Conservation (phyloP, 2,888 invertebrate genomes). For the Schizaphis graminum region DNA sequence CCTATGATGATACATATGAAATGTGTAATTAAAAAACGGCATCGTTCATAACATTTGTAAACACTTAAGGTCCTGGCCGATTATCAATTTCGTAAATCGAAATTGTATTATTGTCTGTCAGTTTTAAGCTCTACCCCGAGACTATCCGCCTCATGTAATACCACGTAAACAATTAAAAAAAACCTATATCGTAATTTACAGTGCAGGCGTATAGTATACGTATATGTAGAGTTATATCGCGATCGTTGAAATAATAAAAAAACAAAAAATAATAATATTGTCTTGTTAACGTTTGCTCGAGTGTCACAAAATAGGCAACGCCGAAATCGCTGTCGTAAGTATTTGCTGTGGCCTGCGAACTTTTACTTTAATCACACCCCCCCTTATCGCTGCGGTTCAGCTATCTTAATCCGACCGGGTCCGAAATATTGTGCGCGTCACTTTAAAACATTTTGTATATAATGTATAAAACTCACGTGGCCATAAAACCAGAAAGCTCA, state of each 20-base stretch:
- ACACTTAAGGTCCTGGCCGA: too few species aligned
- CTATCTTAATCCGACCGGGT: conserved; percentile 25
- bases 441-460: background rate
- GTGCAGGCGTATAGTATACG: background rate
- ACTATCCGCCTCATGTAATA: background rate
- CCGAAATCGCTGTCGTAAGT: background rate
- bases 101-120: background rate
- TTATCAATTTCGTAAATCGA: background rate
- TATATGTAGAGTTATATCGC: background rate
- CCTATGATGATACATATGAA: too few species aligned
- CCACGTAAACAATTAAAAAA: background rate
- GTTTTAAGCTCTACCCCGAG: background rate
- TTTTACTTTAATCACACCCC: conserved; percentile 40
- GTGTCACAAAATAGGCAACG: background rate
- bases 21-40: too few species aligned
- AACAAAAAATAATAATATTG: background rate
- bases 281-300: background rate
- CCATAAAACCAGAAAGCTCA: background rate
- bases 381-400: background rate
- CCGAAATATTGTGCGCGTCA: background rate
- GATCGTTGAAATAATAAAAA: background rate
- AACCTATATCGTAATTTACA: background rate
- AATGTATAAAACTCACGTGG: background rate
- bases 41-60: too few species aligned
- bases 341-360: conserved; percentile 20